Base-by-base conservation (phyloP, 2,888 invertebrate genomes). In the Pollenia angustigena region DNA sequence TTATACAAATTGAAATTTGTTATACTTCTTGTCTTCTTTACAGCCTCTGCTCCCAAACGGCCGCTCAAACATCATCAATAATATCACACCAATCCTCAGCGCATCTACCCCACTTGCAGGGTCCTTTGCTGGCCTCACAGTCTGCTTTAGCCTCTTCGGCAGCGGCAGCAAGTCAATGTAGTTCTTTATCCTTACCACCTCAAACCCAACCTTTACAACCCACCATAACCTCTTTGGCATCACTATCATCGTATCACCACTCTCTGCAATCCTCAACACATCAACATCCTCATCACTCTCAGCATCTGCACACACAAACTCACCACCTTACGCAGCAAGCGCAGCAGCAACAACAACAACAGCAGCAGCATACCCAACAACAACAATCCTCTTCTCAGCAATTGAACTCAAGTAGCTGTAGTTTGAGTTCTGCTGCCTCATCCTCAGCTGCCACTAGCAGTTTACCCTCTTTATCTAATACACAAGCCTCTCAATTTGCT, bases 121-220 rank as follows among this genome's bases (percentile, higher is more conserved):
- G 83, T 84, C 84, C 83, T 56, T 62, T 87, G 58, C 54, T 81
- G 87, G 60, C 32, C 87, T 88, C 85, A 44, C 90, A 85, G 69
- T 85, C 88, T 81, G 71, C 86, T 81, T 84, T 82, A 72, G 85
- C 81, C 87, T 89, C 0, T 84, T 87, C 0, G 88, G 88, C 18
- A 88, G 89, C 84, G 96, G 96, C 32, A 94, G 88, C 90, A 14
- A 91, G 91, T 82, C 93, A 91, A 88, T 93, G 92, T 87, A 93
- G 91, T 87, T 92, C 93, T 4, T 85, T 93, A 79, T 90, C 91
- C 46, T 82, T 93, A 89, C 92, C 92, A 85, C 92, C 92, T 52
- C 91, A 92, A 87, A 90, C 92, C 11, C 92, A 92, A 81, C 92
- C 92, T 66, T 85, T 92, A 83, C 93, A 92, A 88, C 91, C 92